These are phyloP conservation scores for Achroia grisella DNA, from an alignment of 1,140 invertebrate genomes.

Conservation along the genomic window DNA sequence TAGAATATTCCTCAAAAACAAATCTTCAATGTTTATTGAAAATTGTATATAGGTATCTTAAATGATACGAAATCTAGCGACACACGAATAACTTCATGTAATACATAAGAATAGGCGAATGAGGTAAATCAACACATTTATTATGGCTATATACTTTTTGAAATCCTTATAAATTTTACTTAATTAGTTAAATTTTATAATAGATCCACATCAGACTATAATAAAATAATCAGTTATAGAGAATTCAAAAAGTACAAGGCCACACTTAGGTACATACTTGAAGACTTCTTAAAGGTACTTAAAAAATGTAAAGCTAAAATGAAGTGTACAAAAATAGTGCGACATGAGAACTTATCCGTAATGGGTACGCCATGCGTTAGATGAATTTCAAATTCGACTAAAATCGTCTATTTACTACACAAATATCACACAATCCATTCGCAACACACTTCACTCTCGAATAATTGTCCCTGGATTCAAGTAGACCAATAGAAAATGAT, in stretches of 20 bases:
- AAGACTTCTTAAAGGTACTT: constrained; percentile 23
- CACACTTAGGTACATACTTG: constrained; percentile 23
- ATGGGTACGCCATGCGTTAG: constrained; percentile 38
- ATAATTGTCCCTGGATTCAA: constrained; percentile 16
- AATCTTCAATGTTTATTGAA: constrained; percentile 7
- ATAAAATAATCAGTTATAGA: no score
- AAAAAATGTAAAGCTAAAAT: constrained; percentile 39
- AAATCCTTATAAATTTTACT: no score
- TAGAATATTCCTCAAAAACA: constrained; percentile 5
- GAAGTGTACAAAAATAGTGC: constrained; percentile 43
- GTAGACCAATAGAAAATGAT: constrained; percentile 37
- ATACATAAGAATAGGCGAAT: constrained; percentile 34
- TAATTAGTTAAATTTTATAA: no score
- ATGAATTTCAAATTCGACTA: constrained; percentile 47
- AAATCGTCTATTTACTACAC: constrained; percentile 40
- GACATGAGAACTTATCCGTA: constrained; percentile 29
- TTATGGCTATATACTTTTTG: no score
- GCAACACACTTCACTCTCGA: constrained; percentile 8
- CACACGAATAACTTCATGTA: constrained; percentile 37
- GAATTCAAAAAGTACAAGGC: no score
- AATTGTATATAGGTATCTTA: constrained; percentile 30
- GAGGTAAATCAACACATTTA: constrained; percentile 9
- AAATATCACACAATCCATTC: constrained; percentile 45
- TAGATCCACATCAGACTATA: no score
- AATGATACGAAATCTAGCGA: constrained; percentile 42